phyloP scores from a whole-genome alignment of 2,888 invertebrate species.

The Rambutsinella grinnellia region DNA sequence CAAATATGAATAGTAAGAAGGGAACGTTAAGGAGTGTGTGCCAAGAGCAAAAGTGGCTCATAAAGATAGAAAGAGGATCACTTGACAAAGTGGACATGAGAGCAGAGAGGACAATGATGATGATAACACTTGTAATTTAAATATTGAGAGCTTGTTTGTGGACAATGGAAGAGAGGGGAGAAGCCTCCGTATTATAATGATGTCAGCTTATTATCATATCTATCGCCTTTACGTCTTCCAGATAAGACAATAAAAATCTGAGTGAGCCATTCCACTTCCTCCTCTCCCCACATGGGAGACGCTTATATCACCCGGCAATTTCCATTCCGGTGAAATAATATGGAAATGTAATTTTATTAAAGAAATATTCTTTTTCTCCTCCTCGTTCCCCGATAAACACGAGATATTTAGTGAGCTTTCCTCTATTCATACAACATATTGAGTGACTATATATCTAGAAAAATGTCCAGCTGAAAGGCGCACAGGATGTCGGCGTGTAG shows the following conservation, averaged over 20 bases:
- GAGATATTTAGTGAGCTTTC: background rate
- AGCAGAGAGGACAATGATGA: background rate
- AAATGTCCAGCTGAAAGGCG: conserved; percentile 23
- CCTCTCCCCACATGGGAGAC: no score
- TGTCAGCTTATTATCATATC: background rate
- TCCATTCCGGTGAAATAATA: background rate
- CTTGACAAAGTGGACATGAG: conserved; percentile 11
- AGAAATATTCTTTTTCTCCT: background rate
- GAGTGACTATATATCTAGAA: background rate
- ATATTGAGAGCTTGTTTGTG: conserved; percentile 5
- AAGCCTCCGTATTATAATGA: background rate
- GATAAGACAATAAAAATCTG: background rate
- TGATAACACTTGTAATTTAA: conserved; percentile 32
- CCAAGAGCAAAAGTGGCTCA: background rate
- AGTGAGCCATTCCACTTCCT: background rate
- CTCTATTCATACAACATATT: background rate
- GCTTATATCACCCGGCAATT: background rate
- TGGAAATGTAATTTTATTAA: background rate
- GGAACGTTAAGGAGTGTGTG: background rate
- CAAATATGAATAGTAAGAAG: no score
- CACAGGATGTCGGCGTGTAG: background rate
- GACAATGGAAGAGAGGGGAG: background rate
- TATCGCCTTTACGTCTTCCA: background rate
- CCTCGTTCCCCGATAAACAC: background rate
- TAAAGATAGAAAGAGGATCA: background rate